phyloP scores from a whole-genome alignment of 2,113 vertebrate genomes.

The Tragelaphus scriptus region DNA sequence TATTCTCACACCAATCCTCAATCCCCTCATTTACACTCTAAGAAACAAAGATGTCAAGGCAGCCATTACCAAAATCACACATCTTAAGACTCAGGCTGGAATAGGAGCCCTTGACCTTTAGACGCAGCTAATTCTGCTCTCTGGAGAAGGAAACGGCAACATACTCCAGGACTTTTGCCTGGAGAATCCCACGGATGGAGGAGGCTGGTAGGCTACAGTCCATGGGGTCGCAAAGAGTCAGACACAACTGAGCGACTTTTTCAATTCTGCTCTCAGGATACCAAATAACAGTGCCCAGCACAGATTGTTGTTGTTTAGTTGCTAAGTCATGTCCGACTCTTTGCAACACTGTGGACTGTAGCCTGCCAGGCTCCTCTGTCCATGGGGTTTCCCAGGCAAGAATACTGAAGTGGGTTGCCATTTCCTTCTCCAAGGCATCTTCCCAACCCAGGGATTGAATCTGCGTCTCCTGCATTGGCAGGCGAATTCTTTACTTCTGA shows the following conservation, averaged over 20 bases:
- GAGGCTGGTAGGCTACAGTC: no score
- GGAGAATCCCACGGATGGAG: no score
- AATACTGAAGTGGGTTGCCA: background rate
- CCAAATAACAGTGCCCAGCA: background rate
- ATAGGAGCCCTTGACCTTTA: background rate
- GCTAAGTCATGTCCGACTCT: background rate
- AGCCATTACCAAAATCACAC: constrained; percentile 23
- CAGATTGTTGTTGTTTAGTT: background rate
- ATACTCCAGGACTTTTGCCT: no score
- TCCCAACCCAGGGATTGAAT: background rate
- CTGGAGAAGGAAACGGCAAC: no score
- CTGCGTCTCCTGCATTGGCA: background rate
- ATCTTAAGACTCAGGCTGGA: background rate
- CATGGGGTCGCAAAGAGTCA: no score
- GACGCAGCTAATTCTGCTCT: background rate
- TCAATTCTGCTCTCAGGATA: background rate
- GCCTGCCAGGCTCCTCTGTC: background rate
- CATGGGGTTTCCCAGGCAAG: background rate
- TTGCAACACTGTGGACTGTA: background rate
- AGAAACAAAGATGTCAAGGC: constrained; percentile 66
- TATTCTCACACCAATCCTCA: background rate
- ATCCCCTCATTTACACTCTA: constrained; percentile 48
- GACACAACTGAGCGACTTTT: no score
- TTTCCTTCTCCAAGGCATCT: background rate
- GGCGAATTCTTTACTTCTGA: background rate